These are phyloP conservation scores for Limenitis arthemis DNA, from an alignment of 2,888 invertebrate species.

Conservation along the genomic window DNA sequence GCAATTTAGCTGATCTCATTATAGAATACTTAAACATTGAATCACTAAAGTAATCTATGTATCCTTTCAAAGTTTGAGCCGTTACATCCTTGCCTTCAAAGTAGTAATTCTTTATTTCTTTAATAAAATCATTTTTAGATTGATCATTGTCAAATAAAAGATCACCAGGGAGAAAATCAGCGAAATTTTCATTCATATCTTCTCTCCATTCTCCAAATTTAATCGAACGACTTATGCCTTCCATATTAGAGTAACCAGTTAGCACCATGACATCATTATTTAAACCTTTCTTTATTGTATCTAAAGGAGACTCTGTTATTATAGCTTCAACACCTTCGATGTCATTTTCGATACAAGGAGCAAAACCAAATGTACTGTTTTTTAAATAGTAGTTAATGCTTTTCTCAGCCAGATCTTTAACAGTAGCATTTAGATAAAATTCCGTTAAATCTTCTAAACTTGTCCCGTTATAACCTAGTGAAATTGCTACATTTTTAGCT, in stretches of 20 bases:
- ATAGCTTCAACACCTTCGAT: slow-evolving; percentile 42
- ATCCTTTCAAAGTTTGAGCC: slow-evolving; percentile 38
- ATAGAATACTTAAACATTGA: slow-evolving; percentile 58
- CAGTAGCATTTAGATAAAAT: slow-evolving; percentile 46
- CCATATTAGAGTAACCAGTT: slow-evolving; percentile 57
- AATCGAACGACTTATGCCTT: slow-evolving; percentile 52
- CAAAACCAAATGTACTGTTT: slow-evolving; percentile 59
- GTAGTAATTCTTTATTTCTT: slow-evolving; percentile 42
- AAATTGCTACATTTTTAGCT: slow-evolving; percentile 51
- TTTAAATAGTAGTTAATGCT: slow-evolving; percentile 51
- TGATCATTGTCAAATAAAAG: slow-evolving; percentile 39
- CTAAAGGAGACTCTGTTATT: slow-evolving; percentile 52
- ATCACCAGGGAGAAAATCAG: slow-evolving; percentile 53
- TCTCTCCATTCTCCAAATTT: slow-evolving; percentile 50
- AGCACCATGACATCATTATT: slow-evolving; percentile 43
- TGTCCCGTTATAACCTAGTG: slow-evolving; percentile 51
- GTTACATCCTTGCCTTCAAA: slow-evolving; percentile 45
- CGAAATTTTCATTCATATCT: slow-evolving; percentile 55
- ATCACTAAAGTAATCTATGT: slow-evolving; percentile 58
- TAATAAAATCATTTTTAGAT: slow-evolving; percentile 34
- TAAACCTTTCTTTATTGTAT: slow-evolving; percentile 41
- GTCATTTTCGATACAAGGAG: slow-evolving; percentile 54
- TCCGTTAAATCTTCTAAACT: slow-evolving; percentile 50
- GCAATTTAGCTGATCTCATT: slow-evolving; percentile 50
- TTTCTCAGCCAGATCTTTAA: slow-evolving; percentile 35